Percentiles rank a stretch among this genome's conserved stretches.
These are phyloP conservation scores for Gila robusta DNA, from an alignment of 2,797 vertebrate species.

Conservation along the genomic window DNA sequence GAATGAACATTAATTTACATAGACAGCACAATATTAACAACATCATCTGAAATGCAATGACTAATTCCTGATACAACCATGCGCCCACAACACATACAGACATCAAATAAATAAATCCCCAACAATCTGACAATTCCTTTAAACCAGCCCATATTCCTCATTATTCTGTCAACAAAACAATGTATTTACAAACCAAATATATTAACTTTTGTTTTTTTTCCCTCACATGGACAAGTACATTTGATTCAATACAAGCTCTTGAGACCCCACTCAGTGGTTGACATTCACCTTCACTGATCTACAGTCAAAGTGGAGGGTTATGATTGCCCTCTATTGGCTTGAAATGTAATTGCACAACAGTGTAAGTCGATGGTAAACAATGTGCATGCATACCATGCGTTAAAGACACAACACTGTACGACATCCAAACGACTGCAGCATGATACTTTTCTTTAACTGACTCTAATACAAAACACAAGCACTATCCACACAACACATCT, in stretches of 20 bases:
- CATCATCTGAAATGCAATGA: constrained; percentile 24
- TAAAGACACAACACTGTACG: constrained; percentile 32
- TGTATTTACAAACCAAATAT: constrained; percentile 54
- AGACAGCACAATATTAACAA: constrained; percentile 26
- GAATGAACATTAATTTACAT: constrained; percentile 40
- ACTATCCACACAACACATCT: constrained; percentile 27
- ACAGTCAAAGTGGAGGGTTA: constrained; percentile 35
- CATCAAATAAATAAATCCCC: constrained; percentile 38
- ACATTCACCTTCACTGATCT: constrained; percentile 45
- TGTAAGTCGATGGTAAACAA: constrained; percentile 35
- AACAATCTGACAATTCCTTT: constrained; percentile 27
- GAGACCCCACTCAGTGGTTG: constrained; percentile 25
- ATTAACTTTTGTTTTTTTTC: constrained; percentile 1
- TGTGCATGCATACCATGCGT: constrained; percentile 35
- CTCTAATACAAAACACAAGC: constrained; percentile 14
- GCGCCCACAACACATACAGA: constrained; percentile 32
- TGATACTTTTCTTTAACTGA: constrained; percentile 15
- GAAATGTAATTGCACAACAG: constrained; percentile 46
- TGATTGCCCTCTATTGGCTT: constrained; percentile 48
- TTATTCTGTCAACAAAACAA: constrained; percentile 29
- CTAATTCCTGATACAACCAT: constrained; percentile 30
- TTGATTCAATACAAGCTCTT: constrained; percentile 29
- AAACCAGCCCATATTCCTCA: constrained; percentile 23
- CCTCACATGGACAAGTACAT: constrained; percentile 14
- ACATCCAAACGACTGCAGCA: constrained; percentile 23